These are phyloP conservation scores for Aradophagus sp. DNA, from an alignment of 1,140 invertebrate species.

Conservation along the genomic window DNA sequence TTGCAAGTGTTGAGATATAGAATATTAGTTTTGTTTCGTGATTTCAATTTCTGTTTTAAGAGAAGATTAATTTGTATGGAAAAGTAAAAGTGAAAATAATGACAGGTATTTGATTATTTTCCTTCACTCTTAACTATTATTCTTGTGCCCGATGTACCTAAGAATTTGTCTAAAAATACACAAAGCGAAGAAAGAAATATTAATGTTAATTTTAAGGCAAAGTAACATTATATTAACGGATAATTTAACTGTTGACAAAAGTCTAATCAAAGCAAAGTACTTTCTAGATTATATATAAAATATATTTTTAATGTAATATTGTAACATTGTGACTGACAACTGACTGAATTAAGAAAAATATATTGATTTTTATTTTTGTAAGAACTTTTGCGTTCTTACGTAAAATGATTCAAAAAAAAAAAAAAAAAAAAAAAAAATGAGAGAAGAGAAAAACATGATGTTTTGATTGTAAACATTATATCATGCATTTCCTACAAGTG, in stretches of 20 bases:
- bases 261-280: slow-evolving; percentile 11
- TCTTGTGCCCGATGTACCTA: slow-evolving; percentile 26
- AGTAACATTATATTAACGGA: slow-evolving; percentile 4
- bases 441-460: too few relatives aligned
- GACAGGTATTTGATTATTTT: too few relatives aligned
- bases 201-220: slow-evolving; percentile 32
- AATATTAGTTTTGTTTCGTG: too few relatives aligned
- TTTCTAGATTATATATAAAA: slow-evolving; percentile 26
- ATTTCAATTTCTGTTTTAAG: too few relatives aligned
- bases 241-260: slow-evolving; percentile 21
- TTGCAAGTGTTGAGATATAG: too few relatives aligned
- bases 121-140: too few relatives aligned
- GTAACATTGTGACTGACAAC: slow-evolving; percentile 47
- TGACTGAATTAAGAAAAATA: slow-evolving; percentile 41
- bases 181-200: slow-evolving; percentile 9
- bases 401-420: slow-evolving; percentile 16
- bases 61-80: too few relatives aligned
- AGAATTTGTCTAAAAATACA: slow-evolving; percentile 14
- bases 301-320: slow-evolving; percentile 50
- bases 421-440: slow-evolving; percentile 11
- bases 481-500: slow-evolving; percentile 52
- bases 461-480: slow-evolving; percentile 48
- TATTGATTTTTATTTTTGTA: slow-evolving; percentile 52
- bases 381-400: slow-evolving; percentile 46
- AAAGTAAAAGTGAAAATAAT: too few relatives aligned